Evolutionary conservation across 2,113 vertebrate species (phyloP), one percentile per base, ranked within the genome.

Genomic region (Petaurus breviceps): DNA sequence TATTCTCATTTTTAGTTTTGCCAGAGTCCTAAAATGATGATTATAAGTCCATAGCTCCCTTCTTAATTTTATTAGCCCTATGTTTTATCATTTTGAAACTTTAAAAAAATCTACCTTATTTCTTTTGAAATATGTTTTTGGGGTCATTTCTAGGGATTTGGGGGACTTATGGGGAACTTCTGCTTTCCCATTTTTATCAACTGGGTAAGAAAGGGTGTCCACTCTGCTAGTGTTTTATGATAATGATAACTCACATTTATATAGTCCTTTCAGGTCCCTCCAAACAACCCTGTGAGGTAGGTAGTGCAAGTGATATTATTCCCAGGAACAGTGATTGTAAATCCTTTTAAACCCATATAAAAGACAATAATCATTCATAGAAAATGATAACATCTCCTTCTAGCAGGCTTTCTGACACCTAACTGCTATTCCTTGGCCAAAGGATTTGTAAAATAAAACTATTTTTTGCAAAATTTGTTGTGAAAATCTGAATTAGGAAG

Each of bases 381-480:
- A 10, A 94, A 89, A 12, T 77, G 28, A 77, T 95, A 92, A 68
- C 89, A 92, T 95, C 92, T 96, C 47, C 50, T 93, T 49, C 51
- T 46, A 90, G 3, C 91, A 4, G 93, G 61, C 46, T n/a, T 52
- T 49, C 68, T 92, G 91, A 94, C 1, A 54, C 91, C 57, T 90
- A 31, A 94, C 25, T 77, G 50, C 8, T 92, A 16, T 92, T 37
- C 31, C 91, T 92, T 96, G 57, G 28, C 54, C 61, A 95, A 95
- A 93, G 95, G 28, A 92, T 92, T 93, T 92, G 43, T 90, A 95
- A 95, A 95, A 90, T 11, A 89, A 37, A 95, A 90, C 16, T 90
- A 47, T 91, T 8, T 84, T 90, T 92, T 91, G 22, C 89, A 68
- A 91, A 52, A 94, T 95, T 89, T 94, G 26, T 94, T 93, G 89